These are phyloP conservation scores for Gymnocypris eckloni DNA, from an alignment of 2,797 vertebrate genomes.

Conservation along the genomic window DNA sequence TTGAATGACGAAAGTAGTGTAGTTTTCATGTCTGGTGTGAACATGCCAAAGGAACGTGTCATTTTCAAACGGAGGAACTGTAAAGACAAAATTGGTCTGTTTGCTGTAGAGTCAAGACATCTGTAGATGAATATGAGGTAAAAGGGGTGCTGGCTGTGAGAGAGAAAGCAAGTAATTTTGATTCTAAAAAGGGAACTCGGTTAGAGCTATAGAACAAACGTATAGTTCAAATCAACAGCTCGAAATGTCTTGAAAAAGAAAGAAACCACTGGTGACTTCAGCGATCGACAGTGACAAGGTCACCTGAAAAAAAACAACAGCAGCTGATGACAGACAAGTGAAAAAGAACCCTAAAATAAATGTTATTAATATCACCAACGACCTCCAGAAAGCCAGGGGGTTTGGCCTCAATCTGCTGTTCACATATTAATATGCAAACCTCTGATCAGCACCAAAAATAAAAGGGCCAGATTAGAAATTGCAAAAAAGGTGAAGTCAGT, in stretches of 20 bases:
- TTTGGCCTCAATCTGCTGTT: not conserved
- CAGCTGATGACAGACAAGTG: not conserved
- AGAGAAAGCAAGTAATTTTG: too few species aligned
- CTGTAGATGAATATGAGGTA: too few species aligned
- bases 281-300: not conserved
- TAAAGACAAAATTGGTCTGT: too few species aligned
- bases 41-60: not conserved
- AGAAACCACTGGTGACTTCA: not conserved
- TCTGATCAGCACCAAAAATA: not conserved
- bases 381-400: not conserved
- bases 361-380: not conserved
- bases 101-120: too few species aligned
- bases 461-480: not conserved
- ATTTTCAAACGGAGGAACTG: not conserved
- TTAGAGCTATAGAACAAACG: too few species aligned
- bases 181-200: too few species aligned
- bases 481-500: not conserved
- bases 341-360: not conserved
- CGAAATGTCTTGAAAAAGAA: not conserved
- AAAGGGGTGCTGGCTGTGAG: too few species aligned
- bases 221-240: not conserved
- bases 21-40: not conserved
- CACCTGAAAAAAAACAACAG: not conserved
- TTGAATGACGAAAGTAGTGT: not conserved
- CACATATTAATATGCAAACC: not conserved